Evolutionary conservation across 1,140 invertebrate species (phyloP).

Genomic region (Thalassaphorura encarpata): DNA sequence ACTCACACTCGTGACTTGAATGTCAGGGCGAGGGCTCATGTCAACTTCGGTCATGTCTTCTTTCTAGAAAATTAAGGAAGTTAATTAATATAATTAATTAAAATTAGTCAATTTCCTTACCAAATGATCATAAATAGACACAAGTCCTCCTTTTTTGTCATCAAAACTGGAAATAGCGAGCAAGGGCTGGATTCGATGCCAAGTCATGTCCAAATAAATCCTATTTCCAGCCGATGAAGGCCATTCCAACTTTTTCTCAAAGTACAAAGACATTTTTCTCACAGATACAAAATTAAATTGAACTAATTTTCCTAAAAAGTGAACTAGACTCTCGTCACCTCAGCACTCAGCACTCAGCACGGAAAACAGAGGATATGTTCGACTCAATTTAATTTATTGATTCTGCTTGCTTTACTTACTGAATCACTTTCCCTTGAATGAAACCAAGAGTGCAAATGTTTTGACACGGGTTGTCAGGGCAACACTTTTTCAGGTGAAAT

Average conservation of each 20-base stretch:
- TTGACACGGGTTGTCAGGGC: too few species aligned
- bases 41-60: constrained; percentile 66
- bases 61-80: constrained; percentile 48
- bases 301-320: too few species aligned
- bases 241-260: constrained; percentile 18
- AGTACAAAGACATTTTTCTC: constrained; percentile 20
- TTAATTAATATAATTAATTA: neutral
- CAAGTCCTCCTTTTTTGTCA: constrained; percentile 73
- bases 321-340: too few species aligned
- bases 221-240: constrained; percentile 20
- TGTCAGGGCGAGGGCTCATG: constrained; percentile 57
- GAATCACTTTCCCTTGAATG: too few species aligned
- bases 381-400: too few species aligned
- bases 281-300: too few species aligned
- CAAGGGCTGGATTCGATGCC: constrained; percentile 66
- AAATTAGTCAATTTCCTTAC: constrained; percentile 42
- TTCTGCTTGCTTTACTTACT: too few species aligned
- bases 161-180: constrained; percentile 75
- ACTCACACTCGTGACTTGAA: constrained; percentile 63
- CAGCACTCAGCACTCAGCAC: too few species aligned
- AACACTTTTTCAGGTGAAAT: too few species aligned
- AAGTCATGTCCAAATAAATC: constrained; percentile 61
- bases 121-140: constrained; percentile 77
- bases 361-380: too few species aligned
- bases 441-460: too few species aligned